phyloP scores from a whole-genome alignment of 2,797 vertebrate species.

The Lacerta bilineata region DNA sequence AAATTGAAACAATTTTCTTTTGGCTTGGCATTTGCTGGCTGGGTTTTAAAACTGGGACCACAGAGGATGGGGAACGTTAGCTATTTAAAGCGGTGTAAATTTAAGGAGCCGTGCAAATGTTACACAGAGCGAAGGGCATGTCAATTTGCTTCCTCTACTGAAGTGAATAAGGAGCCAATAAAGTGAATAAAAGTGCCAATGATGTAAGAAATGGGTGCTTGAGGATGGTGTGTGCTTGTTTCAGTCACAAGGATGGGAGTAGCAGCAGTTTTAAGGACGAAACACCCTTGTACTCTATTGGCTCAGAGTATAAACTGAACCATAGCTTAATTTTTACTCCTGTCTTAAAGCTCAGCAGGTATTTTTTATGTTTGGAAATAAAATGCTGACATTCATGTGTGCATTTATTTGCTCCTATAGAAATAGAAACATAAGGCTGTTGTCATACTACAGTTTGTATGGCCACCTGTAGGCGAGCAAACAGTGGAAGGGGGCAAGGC shows the following conservation, averaged over 20 bases:
- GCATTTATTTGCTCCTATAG: no score
- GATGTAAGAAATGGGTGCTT: neutral
- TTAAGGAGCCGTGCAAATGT: neutral
- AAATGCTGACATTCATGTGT: no score
- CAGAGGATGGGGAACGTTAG: constrained; percentile 28
- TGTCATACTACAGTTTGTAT: no score
- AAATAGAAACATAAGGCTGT: no score
- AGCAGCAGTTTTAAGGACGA: neutral
- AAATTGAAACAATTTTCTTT: constrained; percentile 68
- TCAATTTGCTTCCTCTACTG: neutral
- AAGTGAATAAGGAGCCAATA: neutral
- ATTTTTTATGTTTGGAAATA: no score
- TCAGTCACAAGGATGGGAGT: neutral
- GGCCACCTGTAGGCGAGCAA: no score
- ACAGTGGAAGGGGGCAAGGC: no score
- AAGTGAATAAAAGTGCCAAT: neutral
- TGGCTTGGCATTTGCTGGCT: constrained; percentile 59
- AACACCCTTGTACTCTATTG: neutral
- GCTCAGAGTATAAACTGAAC: neutral
- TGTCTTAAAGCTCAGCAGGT: neutral
- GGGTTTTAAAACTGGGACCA: constrained; percentile 45
- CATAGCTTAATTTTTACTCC: neutral
- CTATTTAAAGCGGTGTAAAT: constrained; percentile 60
- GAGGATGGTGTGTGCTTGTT: no score
- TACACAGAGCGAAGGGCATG: neutral